Base-by-base conservation (phyloP, 1,140 invertebrate species). In the Monochamus saltuarius region DNA sequence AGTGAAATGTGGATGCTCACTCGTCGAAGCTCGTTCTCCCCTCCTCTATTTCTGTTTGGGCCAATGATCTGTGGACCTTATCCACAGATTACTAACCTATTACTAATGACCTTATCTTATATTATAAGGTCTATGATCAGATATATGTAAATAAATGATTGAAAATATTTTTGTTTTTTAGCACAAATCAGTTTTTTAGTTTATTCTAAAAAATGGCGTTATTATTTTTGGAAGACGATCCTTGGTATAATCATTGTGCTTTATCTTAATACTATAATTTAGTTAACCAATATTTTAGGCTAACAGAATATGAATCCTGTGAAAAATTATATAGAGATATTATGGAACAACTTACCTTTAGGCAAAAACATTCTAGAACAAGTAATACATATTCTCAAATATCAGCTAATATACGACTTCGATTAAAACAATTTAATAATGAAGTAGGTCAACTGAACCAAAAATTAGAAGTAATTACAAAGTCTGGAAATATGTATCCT, bases 291-390 rank as follows among this genome's bases (percentile, higher is more conserved):
- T 59, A 61, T 51, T 70, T 56, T 54, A 87, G 87, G 87, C 74
- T 87, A 3, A 69, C 77, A 0, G 86, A 88, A 67, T 80, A 87
- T 73, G 86, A 88, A 60, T 80, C 83, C 0, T 88, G 86, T 66
- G 84, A 87, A 68, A 82, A 82, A 51, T 67, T 88, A 2, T 81
- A 81, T 59, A 79, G 85, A 55, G 81, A 85, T 61, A 84, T 89
- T 40, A 82, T 85, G 74, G 81, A 84, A 62, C 80, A 85, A 62
- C 58, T 89, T 0, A 82, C 81, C 1, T 60, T 78, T 19, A 77
- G 86, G 37, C 80, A 84, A 65, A 76, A 77, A 56, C 73, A 82
- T 52, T 67, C 77, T 19, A 80, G 77, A 66, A 75, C 75, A 0
- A 83, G 82, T 6, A 76, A 82, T 59, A 73, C 78, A 34, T 86